Evolutionary conservation across 2,113 vertebrate species (phyloP).

Genomic region (Micromys minutus): DNA sequence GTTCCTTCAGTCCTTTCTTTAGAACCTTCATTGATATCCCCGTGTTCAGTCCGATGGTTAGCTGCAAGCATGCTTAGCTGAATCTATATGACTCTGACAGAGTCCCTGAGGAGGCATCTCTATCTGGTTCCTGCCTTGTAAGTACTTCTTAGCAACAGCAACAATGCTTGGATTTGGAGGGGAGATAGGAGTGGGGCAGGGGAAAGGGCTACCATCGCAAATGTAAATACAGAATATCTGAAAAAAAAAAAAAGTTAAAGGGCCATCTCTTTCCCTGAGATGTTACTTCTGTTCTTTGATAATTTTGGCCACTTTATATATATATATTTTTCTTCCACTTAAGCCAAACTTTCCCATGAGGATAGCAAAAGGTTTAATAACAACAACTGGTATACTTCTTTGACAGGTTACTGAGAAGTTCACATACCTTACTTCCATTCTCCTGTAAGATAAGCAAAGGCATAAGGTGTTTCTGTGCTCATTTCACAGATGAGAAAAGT

Average conservation of each 20-base stretch:
- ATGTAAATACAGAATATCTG: too few species aligned
- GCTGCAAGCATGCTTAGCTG: too few species aligned
- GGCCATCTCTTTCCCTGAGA: neutral
- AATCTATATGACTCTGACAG: too few species aligned
- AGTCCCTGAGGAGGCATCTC: too few species aligned
- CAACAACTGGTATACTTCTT: neutral
- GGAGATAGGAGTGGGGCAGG: too few species aligned
- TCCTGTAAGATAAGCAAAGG: neutral
- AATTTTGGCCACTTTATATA: constrained; percentile 8
- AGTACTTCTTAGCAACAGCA: too few species aligned
- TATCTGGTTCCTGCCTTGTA: too few species aligned
- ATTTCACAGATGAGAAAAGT: neutral
- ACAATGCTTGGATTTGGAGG: too few species aligned
- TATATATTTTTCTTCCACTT: neutral
- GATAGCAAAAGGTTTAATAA: neutral
- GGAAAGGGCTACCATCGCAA: too few species aligned
- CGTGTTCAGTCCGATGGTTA: too few species aligned
- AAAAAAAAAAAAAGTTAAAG: constrained; percentile 22
- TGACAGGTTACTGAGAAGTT: neutral
- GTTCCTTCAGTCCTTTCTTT: too few species aligned
- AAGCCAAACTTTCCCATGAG: neutral
- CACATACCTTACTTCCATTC: neutral
- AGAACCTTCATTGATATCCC: too few species aligned
- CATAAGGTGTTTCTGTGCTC: neutral
- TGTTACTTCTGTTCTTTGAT: constrained; percentile 24